Percentiles rank a stretch among this genome's conserved stretches.
Conservation (phyloP, 2,797 vertebrate genomes). For the Paedocypris micromegethes region DNA sequence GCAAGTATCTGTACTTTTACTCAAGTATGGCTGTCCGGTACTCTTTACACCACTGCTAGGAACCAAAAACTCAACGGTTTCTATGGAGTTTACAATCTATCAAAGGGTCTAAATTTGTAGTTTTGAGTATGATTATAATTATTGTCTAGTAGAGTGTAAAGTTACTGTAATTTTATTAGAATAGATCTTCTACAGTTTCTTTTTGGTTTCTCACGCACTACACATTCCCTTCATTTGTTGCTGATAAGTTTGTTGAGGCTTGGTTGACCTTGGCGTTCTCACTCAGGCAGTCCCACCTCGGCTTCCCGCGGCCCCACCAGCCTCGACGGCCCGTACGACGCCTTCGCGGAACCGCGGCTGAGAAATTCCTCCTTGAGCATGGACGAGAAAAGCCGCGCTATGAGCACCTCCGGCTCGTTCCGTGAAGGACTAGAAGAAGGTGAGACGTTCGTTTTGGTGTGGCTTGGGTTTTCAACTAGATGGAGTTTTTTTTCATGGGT, state of each 20-base stretch:
- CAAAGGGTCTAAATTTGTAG: too few species aligned
- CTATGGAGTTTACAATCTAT: too few species aligned
- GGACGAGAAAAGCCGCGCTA: slow-evolving; percentile 78
- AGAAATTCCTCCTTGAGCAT: slow-evolving; percentile 79
- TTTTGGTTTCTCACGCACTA: background rate
- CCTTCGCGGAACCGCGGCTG: slow-evolving; percentile 70
- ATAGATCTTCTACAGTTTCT: too few species aligned
- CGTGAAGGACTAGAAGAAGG: slow-evolving; percentile 83
- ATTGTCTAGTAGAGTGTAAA: too few species aligned
- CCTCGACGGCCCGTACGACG: slow-evolving; percentile 68
- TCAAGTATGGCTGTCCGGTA: too few species aligned
- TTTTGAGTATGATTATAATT: too few species aligned
- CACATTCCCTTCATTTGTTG: background rate
- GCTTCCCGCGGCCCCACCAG: slow-evolving; percentile 64
- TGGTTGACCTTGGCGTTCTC: slow-evolving; percentile 28
- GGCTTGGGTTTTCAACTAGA: too few species aligned
- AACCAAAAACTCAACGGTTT: too few species aligned
- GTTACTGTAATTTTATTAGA: too few species aligned
- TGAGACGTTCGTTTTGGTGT: slow-evolving; percentile 47
- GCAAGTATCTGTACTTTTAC: too few species aligned
- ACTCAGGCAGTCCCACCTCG: slow-evolving; percentile 71
- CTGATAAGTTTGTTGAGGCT: background rate
- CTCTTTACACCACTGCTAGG: too few species aligned
- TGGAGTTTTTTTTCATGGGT: too few species aligned
- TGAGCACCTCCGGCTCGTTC: slow-evolving; percentile 81